Base-by-base conservation (phyloP, 1,140 invertebrate genomes). In the Dendrolimus kikuchii region DNA sequence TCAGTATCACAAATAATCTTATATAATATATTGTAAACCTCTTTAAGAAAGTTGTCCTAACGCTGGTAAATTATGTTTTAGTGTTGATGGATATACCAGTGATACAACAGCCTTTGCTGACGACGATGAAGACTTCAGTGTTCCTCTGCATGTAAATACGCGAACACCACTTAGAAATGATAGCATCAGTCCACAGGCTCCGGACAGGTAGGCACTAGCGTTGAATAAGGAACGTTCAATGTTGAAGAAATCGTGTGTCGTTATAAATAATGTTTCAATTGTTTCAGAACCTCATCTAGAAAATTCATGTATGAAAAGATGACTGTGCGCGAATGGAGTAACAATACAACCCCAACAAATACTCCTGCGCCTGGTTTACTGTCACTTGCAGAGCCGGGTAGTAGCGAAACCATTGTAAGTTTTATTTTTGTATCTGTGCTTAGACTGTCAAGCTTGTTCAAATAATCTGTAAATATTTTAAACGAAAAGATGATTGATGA, bases 71-170 rank as follows among this genome's bases (percentile, higher is more conserved):
- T 60, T 46, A 37, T 54, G 8, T 68, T 69, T 6, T 60, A 88
- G 89, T 40, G 84, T 89, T 59, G 92, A 93, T 63, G 92, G 93
- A 5, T 94, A 94, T 70, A 92, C 92, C 2, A 94, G 92, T 66
- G 93, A 94, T 69, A 94, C 93, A 2, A 94, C 93, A 5, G 91
- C 93, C 3, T 91, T 94, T 56, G 92, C 92, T 44, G 92, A 93
- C 65, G 92, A 93, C 63, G 90, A 91, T 53, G 90, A 91, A 8
- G 90, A 91, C 70, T 92, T 91, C 75, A 89, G 88, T 51, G 88
- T 92, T 43, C 92, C 92, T 4, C 75, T 92, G 6, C 91, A 92
- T 69, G 91, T 92, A 54, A 90, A 92, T 74, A 92, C 90, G 4
- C 77, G 81, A 51, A 78, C 84, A 7, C 56, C 70, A 49, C 74